Evolutionary conservation across 2,888 invertebrate genomes (phyloP).

Genomic region (Melinopterus prodromus): DNA sequence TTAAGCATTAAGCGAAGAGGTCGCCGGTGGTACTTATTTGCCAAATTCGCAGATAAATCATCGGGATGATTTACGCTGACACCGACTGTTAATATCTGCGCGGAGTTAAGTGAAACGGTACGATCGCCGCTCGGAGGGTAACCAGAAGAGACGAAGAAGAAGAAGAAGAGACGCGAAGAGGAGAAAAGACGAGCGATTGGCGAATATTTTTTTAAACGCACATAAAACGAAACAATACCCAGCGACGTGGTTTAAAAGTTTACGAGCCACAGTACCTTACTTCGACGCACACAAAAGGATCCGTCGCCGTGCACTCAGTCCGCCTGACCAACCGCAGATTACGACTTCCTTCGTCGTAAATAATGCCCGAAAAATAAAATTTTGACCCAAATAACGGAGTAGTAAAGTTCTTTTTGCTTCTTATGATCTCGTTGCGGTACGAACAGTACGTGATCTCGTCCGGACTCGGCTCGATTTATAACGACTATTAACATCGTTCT

Average conservation of each 20-base stretch:
- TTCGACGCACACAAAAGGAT: not conserved
- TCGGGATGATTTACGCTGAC: conserved; percentile 16
- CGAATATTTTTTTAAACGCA: conserved; percentile 4
- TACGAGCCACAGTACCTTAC: not conserved
- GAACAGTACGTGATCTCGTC: not conserved
- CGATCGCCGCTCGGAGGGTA: not conserved
- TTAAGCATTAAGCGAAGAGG: not conserved
- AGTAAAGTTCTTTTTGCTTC: conserved; percentile 23
- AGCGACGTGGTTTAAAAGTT: not conserved
- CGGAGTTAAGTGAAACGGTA: not conserved
- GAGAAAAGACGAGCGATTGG: not conserved
- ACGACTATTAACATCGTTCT: not conserved
- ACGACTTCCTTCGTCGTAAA: conserved; percentile 24
- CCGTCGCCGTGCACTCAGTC: not conserved
- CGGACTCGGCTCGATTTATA: not conserved
- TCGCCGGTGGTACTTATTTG: conserved; percentile 21
- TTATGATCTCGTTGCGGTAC: not conserved
- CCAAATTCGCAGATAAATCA: conserved; percentile 22
- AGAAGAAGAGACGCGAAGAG: not conserved
- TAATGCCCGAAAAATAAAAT: conserved; percentile 26
- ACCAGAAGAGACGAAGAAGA: not conserved
- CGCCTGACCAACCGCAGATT: conserved; percentile 11
- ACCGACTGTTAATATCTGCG: conserved; percentile 18
- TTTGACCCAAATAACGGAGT: conserved; percentile 22
- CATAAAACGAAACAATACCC: not conserved